A percentile compares a stretch with the other conserved stretches of the same genome.
Conservation (phyloP, 2,113 vertebrate genomes). For the Brachyhypopomus occidentalis region DNA sequence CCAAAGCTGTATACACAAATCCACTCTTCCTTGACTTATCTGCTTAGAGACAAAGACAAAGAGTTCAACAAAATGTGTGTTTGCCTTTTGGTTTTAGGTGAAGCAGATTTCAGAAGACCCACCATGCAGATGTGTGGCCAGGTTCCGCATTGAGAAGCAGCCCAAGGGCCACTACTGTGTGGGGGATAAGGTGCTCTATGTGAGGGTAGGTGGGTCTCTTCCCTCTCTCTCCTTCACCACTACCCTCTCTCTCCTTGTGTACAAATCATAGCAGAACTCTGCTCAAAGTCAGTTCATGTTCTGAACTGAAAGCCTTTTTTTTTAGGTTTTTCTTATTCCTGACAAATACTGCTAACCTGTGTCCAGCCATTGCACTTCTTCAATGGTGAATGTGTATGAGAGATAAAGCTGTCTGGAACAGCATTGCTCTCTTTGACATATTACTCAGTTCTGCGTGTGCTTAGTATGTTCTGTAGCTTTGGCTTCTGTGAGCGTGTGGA, state of each 20-base stretch:
- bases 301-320: not conserved
- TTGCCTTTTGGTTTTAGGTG: slow-evolving; percentile 74
- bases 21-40: not conserved
- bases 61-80: not conserved
- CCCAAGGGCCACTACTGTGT: slow-evolving; percentile 94
- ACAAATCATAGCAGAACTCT: too few relatives aligned
- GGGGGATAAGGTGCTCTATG: slow-evolving; percentile 96
- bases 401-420: not conserved
- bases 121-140: slow-evolving; percentile 88
- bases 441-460: not conserved
- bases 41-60: too few relatives aligned
- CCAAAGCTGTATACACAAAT: too few relatives aligned
- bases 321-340: not conserved
- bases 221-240: not conserved
- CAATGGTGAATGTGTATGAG: not conserved
- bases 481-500: slow-evolving; percentile 56
- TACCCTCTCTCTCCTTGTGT: too few relatives aligned
- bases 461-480: slow-evolving; percentile 47
- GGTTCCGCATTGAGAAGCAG: slow-evolving; percentile 91
- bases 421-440: not conserved
- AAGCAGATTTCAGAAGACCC: slow-evolving; percentile 90
- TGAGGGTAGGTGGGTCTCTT: slow-evolving; percentile 81
- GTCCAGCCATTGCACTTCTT: not conserved
- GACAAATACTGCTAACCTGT: not conserved
- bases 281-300: too few relatives aligned